phyloP scores from a whole-genome alignment of 92 coral and sea anemone species.

The Anthopleura xanthogrammica region DNA sequence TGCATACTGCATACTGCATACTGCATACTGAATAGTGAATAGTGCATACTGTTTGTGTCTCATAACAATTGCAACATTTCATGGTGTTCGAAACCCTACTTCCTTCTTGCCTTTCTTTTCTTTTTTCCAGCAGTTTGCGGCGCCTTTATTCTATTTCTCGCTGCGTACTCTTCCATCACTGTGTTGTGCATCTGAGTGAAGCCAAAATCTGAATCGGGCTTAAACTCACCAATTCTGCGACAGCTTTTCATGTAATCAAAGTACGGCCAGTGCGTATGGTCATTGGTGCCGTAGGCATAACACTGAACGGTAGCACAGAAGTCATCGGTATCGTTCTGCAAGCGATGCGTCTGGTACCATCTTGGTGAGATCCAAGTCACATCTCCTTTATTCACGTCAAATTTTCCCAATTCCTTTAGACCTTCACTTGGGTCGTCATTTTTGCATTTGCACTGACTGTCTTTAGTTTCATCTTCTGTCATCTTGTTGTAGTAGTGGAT shows the following conservation, averaged over 20 bases:
- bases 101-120: too few species aligned
- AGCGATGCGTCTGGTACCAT: conserved; percentile 51
- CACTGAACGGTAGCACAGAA: conserved; percentile 55
- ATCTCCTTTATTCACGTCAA: conserved; percentile 18
- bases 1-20: too few species aligned
- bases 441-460: not conserved
- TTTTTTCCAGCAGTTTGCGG: too few species aligned
- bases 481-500: conserved; percentile 40
- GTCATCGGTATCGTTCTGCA: conserved; percentile 26
- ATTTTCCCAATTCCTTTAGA: conserved; percentile 7
- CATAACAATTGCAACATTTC: too few species aligned
- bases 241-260: conserved; percentile 35
- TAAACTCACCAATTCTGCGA: conserved; percentile 24
- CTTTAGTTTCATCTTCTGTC: not conserved
- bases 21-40: too few species aligned
- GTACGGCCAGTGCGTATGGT: conserved; percentile 40
- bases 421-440: not conserved
- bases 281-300: conserved; percentile 40
- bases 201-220: conserved; percentile 29
- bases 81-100: too few species aligned
- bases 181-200: conserved; percentile 22
- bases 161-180: conserved; percentile 25
- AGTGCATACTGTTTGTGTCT: too few species aligned
- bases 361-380: conserved; percentile 52
- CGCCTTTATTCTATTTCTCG: not conserved